These are phyloP conservation scores for Conus canariensis DNA, from an alignment of 2,888 invertebrate genomes.

Conservation along the genomic window DNA sequence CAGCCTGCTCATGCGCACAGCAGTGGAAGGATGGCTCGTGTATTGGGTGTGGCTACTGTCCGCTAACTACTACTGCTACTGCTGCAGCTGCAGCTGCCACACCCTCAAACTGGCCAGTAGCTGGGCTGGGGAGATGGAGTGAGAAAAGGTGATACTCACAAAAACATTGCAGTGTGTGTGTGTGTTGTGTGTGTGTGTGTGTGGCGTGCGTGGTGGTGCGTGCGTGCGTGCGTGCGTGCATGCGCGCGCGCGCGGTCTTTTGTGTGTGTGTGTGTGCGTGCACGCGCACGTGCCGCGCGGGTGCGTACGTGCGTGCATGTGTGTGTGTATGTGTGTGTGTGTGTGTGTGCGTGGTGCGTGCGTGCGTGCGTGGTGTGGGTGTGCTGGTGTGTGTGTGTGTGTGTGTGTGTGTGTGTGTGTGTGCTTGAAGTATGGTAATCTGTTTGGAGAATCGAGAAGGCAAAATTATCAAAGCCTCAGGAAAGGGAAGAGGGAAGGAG, in stretches of 20 bases:
- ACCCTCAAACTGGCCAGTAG: no score
- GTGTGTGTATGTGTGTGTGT: neutral
- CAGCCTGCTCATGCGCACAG: no score
- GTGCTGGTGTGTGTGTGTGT: neutral
- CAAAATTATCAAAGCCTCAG: no score
- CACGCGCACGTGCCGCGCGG: neutral
- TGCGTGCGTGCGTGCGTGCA: neutral
- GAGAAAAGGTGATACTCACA: neutral
- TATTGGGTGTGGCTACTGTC: no score
- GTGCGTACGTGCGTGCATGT: neutral
- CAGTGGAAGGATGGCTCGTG: no score
- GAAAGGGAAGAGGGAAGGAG: no score
- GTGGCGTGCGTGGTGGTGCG: neutral
- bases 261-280: neutral
- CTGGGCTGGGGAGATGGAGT: neutral
- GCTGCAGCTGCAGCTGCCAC: no score
- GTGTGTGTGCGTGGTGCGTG: neutral
- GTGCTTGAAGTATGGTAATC: no score
- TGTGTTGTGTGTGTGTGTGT: neutral
- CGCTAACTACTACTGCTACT: no score
- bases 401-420: neutral
- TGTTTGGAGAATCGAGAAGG: no score
- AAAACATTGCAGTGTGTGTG: neutral
- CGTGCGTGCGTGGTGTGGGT: neutral
- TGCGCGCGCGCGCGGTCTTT: neutral